Percentiles rank a stretch among this genome's conserved stretches.
Evolutionary conservation across 2,797 vertebrate genomes (phyloP).

Genomic region (Pogoniulus pusillus): DNA sequence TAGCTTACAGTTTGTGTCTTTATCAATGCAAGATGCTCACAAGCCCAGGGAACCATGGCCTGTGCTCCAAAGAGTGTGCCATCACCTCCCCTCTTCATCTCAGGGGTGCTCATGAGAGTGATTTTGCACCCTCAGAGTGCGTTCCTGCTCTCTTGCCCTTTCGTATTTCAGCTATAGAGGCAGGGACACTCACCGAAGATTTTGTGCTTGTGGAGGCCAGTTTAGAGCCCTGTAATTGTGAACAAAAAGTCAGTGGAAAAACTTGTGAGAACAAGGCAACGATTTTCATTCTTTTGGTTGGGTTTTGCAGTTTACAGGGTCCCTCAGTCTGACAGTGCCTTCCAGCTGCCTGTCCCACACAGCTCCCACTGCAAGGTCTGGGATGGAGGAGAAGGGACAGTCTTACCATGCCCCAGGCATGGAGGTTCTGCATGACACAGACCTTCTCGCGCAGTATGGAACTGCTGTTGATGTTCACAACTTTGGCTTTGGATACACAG

Average conservation of each 20-base stretch:
- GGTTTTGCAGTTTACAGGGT: neutral
- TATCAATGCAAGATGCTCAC: neutral
- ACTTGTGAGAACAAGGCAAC: neutral
- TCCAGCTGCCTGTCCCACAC: accelerated
- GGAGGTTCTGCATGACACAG: accelerated
- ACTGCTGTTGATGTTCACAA: accelerated
- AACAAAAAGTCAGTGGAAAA: neutral
- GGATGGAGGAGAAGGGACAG: too few relatives aligned
- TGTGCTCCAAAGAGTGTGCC: neutral
- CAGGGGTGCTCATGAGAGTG: neutral
- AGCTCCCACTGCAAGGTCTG: too few relatives aligned
- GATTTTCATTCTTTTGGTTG: neutral
- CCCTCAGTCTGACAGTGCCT: neutral
- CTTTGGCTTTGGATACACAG: accelerated
- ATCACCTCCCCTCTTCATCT: neutral
- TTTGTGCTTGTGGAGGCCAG: neutral
- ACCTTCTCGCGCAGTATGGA: neutral
- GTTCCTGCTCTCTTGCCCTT: neutral
- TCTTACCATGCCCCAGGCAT: accelerated
- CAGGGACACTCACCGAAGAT: neutral
- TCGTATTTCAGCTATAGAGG: neutral
- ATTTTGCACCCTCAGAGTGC: neutral
- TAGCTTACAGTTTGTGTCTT: neutral
- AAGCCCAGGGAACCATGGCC: accelerated
- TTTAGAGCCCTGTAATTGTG: neutral